Conservation (phyloP, 2,113 vertebrate genomes). For the Nesogale talazaci region DNA sequence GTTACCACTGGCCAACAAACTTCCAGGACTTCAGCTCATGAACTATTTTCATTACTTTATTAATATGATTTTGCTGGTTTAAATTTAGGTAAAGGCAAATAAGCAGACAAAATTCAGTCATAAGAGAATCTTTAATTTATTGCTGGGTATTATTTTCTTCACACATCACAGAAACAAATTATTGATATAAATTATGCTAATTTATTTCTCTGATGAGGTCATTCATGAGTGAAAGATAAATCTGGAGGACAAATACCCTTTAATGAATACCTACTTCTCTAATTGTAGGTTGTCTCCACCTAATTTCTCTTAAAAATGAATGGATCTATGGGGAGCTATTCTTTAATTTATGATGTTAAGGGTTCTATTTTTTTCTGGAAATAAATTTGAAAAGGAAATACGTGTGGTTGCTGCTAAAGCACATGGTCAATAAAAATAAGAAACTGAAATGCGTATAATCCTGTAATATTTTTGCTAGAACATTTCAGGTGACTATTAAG, state of each 20-base stretch:
- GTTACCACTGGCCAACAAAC: not conserved
- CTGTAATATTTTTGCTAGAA: not conserved
- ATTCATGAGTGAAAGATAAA: constrained; percentile 77
- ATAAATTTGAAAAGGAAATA: not conserved
- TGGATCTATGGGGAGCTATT: constrained; percentile 8
- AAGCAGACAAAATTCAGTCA: constrained; percentile 41
- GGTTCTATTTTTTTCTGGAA: constrained; percentile 32
- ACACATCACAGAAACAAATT: constrained; percentile 56
- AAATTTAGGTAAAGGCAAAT: constrained; percentile 59
- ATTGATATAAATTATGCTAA: constrained; percentile 68
- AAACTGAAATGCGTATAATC: not conserved
- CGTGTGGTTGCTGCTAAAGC: not conserved
- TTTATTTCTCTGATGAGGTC: constrained; percentile 37
- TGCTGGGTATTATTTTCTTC: constrained; percentile 55
- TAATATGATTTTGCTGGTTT: constrained; percentile 35
- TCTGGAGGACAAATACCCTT: constrained; percentile 45
- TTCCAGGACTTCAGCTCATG: rapidly evolving
- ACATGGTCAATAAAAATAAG: not conserved
- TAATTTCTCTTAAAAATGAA: constrained; percentile 51
- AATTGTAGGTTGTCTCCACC: constrained; percentile 12
- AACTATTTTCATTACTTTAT: not conserved
- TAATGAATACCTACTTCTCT: not conserved
- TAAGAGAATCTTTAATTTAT: constrained; percentile 56
- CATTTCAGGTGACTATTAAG: not conserved
- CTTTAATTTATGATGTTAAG: constrained; percentile 43